Conservation (phyloP, 2,113 vertebrate genomes). For the Hippolais icterina region DNA sequence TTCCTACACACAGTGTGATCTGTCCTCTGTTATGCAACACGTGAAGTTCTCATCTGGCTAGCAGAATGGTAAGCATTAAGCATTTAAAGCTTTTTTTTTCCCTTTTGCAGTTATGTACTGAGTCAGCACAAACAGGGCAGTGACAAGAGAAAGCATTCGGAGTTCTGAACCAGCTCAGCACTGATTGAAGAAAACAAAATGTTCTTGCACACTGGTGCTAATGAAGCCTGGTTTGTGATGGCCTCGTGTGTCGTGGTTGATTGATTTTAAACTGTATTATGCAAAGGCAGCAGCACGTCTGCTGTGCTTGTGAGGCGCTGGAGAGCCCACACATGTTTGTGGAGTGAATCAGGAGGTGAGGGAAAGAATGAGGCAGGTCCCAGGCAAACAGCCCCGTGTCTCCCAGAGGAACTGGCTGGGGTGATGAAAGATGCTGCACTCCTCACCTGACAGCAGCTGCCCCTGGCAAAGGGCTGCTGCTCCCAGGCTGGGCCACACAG, state of each 20-base stretch:
- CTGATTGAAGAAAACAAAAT: slow-evolving; percentile 28
- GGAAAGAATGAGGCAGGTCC: neutral
- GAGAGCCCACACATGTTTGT: neutral
- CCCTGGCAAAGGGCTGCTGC: neutral
- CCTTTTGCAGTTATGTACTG: neutral
- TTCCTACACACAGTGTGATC: neutral
- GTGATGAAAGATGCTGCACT: neutral
- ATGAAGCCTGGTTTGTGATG: neutral
- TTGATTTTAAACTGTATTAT: neutral
- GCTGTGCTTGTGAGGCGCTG: rapidly evolving
- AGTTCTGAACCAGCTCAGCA: slow-evolving; percentile 6
- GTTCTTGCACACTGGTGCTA: neutral
- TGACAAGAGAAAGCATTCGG: neutral
- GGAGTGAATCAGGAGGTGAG: neutral
- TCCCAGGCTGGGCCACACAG: neutral
- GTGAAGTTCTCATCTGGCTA: neutral
- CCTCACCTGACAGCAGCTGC: neutral
- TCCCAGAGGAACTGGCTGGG: neutral
- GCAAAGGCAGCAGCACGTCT: neutral
- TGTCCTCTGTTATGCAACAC: neutral
- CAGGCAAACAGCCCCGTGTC: rapidly evolving
- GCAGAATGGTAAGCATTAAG: neutral
- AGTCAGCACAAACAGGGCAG: slow-evolving; percentile 31
- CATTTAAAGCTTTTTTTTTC: neutral
- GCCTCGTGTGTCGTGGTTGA: neutral